These are phyloP conservation scores for Auanema sp. DNA, from an alignment of 2,888 invertebrate genomes.

Conservation along the genomic window DNA sequence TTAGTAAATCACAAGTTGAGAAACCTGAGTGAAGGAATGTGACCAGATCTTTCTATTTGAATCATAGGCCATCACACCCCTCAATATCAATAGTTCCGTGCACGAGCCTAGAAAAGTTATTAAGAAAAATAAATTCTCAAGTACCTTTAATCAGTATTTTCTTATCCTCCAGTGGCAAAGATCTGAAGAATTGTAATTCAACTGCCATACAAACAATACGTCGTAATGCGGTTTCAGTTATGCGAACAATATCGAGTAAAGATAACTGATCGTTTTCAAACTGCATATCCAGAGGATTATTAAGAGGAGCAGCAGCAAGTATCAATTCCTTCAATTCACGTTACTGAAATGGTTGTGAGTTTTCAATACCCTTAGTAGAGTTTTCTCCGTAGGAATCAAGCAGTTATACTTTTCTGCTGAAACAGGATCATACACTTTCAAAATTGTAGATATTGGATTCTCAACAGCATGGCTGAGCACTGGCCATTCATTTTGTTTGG, in stretches of 20 bases:
- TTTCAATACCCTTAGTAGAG: too few relatives aligned
- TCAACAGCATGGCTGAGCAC: too few relatives aligned
- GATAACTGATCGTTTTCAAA: slow-evolving; percentile 20
- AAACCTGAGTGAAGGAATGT: slow-evolving; percentile 54
- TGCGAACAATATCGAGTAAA: slow-evolving; percentile 47
- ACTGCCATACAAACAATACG: slow-evolving; percentile 74
- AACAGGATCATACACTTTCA: too few relatives aligned
- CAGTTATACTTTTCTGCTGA: too few relatives aligned
- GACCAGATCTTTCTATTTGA: slow-evolving; percentile 86
- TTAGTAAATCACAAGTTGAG: neutral
- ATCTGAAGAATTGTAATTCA: slow-evolving; percentile 78
- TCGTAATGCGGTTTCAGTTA: slow-evolving; percentile 87
- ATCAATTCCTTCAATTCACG: slow-evolving; percentile 17
- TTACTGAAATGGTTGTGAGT: neutral
- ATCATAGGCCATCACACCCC: slow-evolving; percentile 89
- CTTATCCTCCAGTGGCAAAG: slow-evolving; percentile 92
- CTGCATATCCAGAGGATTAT: slow-evolving; percentile 17
- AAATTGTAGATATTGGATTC: too few relatives aligned
- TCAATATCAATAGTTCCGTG: slow-evolving; percentile 91
- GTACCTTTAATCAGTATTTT: slow-evolving; percentile 80
- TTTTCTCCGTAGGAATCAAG: too few relatives aligned
- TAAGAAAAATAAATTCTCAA: neutral
- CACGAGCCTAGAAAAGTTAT: slow-evolving; percentile 72
- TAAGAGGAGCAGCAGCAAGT: slow-evolving; percentile 17
- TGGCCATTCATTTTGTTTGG: too few relatives aligned